Evolutionary conservation across 2,888 invertebrate species (phyloP), one percentile per base, ranked within the genome.

Genomic region (Cephus runcator): DNA sequence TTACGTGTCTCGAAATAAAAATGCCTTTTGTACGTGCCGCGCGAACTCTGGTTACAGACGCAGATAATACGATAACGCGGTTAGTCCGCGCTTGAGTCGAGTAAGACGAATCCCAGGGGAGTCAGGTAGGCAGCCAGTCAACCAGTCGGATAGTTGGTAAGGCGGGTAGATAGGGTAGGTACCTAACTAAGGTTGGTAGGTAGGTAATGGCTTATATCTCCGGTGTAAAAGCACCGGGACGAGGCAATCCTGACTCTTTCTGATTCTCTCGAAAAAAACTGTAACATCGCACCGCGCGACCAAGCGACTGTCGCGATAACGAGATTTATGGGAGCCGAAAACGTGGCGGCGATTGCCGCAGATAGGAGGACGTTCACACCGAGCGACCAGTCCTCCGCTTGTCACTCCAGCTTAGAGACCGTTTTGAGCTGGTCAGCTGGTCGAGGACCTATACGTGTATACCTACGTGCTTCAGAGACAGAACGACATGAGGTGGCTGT

Each of bases 321-420:
- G 86, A 85, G 85, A 86, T 86, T 86, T 86, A 85, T 86, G 82
- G 81, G 75, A 76, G 76, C 82, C 81, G 79, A 84, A 86, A 86
- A 84, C 86, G 86, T 84, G 86, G 83, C 75, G 81, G 81, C 80
- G 86, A 84, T 85, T 83, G 81, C 78, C 79, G 74, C 76, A 85
- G 85, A 85, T 85, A 85, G 69, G 69, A 69, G 69, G 69, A 11
- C 69, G 69, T 69, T 69, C 69, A 69, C 69, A 69, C 69, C 69
- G 69, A 30, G 30, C 69, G 69, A 33, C 69, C 31, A 12, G 69
- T 33, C 15, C 33, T 33, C 30, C 11, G 12, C 30, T 69, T 6
- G 69, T 69, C 69, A 33, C 69, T 30, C 31, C 30, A 30, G 15
- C 30, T 30, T 15, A 15, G 40, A 40, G 40, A 69, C 69, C 15